These are phyloP conservation scores for Heliconius hortense DNA, from an alignment of 2,888 invertebrate species.

Conservation along the genomic window DNA sequence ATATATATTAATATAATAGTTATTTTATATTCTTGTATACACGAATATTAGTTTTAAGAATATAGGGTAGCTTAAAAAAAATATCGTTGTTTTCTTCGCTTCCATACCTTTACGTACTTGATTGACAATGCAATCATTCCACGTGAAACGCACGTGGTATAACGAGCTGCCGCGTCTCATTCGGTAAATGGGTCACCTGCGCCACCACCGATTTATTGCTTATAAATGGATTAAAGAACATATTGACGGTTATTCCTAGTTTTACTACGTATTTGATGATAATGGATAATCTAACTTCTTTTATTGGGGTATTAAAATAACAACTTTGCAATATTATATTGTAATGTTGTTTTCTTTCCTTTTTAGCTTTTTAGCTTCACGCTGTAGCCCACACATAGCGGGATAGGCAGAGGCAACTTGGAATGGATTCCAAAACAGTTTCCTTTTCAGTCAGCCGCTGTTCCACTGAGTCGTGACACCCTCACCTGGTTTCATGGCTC, in stretches of 20 bases:
- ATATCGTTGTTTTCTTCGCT: neutral
- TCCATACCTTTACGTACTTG: neutral
- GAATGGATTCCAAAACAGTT: too few species aligned
- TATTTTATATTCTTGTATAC: too few species aligned
- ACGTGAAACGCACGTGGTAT: slow-evolving; percentile 20
- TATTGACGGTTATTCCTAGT: slow-evolving; percentile 4
- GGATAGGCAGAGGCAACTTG: too few species aligned
- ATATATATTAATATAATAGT: too few species aligned
- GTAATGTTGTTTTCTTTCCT: too few species aligned
- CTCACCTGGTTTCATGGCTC: too few species aligned
- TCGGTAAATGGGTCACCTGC: slow-evolving; percentile 30
- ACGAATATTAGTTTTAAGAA: neutral
- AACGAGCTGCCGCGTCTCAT: slow-evolving; percentile 17
- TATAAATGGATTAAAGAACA: slow-evolving; percentile 29
- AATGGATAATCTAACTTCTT: neutral
- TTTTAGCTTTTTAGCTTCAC: too few species aligned
- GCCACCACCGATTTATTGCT: slow-evolving; percentile 33
- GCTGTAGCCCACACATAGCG: too few species aligned
- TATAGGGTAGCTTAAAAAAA: neutral
- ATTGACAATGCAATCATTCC: slow-evolving; percentile 22
- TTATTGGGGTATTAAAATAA: neutral
- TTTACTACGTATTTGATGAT: slow-evolving; percentile 16
- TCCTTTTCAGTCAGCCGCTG: too few species aligned
- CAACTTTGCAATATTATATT: too few species aligned
- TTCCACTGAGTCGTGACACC: too few species aligned